A percentile compares a stretch with the other conserved stretches of the same genome.
Conservation (phyloP, 2,113 vertebrate genomes). For the Limnothrissa miodon region DNA sequence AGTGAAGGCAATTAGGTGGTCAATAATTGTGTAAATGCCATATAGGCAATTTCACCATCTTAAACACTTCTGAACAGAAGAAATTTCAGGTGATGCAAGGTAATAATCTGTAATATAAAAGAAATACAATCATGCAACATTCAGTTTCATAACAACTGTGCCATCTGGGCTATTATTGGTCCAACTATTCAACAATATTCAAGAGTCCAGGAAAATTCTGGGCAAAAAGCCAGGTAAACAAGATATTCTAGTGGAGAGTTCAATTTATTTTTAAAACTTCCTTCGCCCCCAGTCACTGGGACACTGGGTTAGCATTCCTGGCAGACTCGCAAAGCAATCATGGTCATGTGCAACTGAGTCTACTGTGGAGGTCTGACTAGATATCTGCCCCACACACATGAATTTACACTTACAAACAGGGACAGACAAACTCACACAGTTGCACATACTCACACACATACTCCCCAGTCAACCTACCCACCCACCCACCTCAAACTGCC, state of each 20-base stretch:
- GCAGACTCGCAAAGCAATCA: constrained; percentile 45
- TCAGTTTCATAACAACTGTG: neutral
- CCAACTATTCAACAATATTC: neutral
- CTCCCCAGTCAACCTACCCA: neutral
- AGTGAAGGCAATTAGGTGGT: constrained; percentile 42
- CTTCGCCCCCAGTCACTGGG: constrained; percentile 12
- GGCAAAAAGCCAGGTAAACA: neutral
- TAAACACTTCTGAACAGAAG: neutral
- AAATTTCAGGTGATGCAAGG: neutral
- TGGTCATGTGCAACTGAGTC: neutral
- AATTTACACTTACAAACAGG: too few relatives aligned
- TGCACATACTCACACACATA: neutral
- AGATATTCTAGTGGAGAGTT: neutral
- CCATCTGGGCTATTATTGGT: neutral
- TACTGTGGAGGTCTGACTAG: neutral
- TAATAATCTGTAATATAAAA: neutral
- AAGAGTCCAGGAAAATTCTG: neutral
- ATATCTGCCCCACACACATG: neutral
- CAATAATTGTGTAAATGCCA: neutral
- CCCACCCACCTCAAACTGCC: neutral
- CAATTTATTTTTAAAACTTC: neutral
- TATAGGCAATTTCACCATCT: neutral
- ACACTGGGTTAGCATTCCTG: constrained; percentile 43
- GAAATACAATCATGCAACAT: neutral
- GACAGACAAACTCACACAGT: too few relatives aligned